Conservation (phyloP, 1,140 invertebrate species). For the Uloborus diversus region DNA sequence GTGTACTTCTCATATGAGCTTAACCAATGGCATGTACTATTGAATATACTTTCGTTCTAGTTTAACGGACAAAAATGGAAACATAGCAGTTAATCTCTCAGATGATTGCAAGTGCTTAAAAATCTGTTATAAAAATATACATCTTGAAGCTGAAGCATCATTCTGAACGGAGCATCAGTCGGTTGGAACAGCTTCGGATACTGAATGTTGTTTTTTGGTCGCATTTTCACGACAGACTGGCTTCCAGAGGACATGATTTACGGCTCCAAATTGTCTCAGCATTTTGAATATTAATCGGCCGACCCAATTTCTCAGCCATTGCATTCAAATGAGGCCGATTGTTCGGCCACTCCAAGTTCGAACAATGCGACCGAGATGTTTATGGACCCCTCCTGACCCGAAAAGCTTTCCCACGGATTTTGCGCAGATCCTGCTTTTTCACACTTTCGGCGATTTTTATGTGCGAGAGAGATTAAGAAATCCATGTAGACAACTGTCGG, state of each 20-base stretch:
- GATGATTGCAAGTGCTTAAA: too few species aligned
- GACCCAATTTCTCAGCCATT: conserved; percentile 48
- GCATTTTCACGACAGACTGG: conserved; percentile 40
- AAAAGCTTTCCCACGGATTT: conserved; percentile 37
- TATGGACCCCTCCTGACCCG: conserved; percentile 23
- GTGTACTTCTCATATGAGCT: too few species aligned
- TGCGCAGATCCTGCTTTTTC: conserved; percentile 6
- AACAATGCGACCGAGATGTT: conserved; percentile 45
- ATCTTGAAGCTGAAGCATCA: too few species aligned
- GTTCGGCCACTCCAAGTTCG: conserved; percentile 43
- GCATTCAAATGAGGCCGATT: conserved; percentile 51
- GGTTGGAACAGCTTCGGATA: too few species aligned
- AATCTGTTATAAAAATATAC: too few species aligned
- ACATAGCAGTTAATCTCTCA: too few species aligned
- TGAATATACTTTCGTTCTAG: too few species aligned
- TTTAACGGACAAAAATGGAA: too few species aligned
- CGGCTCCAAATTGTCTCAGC: conserved; percentile 35
- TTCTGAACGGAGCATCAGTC: too few species aligned
- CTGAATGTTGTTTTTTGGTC: background rate
- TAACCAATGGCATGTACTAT: too few species aligned
- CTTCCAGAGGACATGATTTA: conserved; percentile 29
- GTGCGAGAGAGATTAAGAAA: too few species aligned
- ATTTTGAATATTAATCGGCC: conserved; percentile 49
- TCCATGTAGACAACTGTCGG: too few species aligned
- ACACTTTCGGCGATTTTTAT: background rate